These are phyloP conservation scores for Holacanthella duospinosa DNA, from an alignment of 2,888 invertebrate genomes.

Conservation along the genomic window DNA sequence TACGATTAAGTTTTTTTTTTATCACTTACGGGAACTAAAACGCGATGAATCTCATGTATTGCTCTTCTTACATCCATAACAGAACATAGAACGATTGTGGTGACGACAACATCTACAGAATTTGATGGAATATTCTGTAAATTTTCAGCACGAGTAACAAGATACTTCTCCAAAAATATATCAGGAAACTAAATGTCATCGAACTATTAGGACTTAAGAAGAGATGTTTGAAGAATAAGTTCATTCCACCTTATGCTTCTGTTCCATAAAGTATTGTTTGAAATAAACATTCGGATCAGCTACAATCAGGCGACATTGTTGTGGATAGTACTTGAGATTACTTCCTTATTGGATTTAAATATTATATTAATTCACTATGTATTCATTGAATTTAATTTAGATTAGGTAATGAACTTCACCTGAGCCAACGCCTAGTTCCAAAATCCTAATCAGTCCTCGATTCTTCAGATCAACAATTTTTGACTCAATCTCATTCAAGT, in stretches of 20 bases:
- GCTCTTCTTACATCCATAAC: slow-evolving; percentile 33
- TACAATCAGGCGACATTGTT: slow-evolving; percentile 29
- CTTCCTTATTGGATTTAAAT: too few species aligned
- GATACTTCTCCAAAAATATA: slow-evolving; percentile 29
- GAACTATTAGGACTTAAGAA: too few species aligned
- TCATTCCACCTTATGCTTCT: slow-evolving; percentile 21
- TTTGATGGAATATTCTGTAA: slow-evolving; percentile 34
- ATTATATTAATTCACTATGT: too few species aligned
- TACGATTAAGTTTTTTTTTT: not conserved
- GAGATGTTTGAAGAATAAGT: too few species aligned
- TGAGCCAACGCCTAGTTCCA: slow-evolving; percentile 35
- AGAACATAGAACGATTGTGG: slow-evolving; percentile 38
- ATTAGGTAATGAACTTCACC: too few species aligned
- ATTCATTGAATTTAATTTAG: not conserved
- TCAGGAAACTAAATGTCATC: slow-evolving; percentile 28
- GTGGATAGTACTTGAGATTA: slow-evolving; percentile 33
- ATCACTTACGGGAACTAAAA: slow-evolving; percentile 37
- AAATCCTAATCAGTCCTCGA: slow-evolving; percentile 26
- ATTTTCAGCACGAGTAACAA: slow-evolving; percentile 28
- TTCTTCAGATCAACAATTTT: slow-evolving; percentile 30
- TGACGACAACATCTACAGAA: slow-evolving; percentile 38
- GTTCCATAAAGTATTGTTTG: slow-evolving; percentile 27
- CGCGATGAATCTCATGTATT: slow-evolving; percentile 38
- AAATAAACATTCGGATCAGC: slow-evolving; percentile 32
- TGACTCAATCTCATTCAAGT: slow-evolving; percentile 26